Evolutionary conservation across 35 echinoderm and acorn worm species (phyloP).

Genomic region (Amphiura filiformis): DNA sequence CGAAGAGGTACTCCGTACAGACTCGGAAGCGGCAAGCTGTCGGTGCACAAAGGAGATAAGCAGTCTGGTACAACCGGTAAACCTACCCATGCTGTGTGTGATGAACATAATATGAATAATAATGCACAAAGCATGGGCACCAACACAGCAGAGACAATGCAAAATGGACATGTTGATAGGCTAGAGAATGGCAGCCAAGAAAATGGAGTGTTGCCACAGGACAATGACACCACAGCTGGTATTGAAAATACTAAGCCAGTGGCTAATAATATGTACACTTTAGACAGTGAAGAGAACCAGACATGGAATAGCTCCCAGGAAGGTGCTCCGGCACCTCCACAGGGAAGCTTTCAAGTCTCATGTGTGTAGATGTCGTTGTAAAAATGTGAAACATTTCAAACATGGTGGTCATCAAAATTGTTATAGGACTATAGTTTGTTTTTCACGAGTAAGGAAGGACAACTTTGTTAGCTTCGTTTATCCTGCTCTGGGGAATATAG

Average conservation of each 20-base stretch:
- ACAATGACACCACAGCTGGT: no score
- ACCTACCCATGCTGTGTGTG: background rate
- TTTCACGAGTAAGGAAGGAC: no score
- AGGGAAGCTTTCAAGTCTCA: background rate
- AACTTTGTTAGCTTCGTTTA: no score
- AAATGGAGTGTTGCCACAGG: background rate
- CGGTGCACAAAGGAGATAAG: constrained; percentile 32
- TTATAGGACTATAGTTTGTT: no score
- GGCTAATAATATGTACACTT: background rate
- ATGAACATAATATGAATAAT: constrained; percentile 33
- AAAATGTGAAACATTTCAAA: no score
- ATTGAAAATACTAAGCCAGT: background rate
- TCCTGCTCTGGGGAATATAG: no score
- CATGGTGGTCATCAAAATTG: no score
- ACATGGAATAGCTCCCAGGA: background rate
- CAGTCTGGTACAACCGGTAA: background rate
- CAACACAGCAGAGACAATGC: background rate
- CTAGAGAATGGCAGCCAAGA: background rate
- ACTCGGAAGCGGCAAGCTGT: constrained; percentile 37
- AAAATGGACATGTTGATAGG: background rate
- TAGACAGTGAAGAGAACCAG: background rate
- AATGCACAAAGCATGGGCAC: constrained; percentile 3
- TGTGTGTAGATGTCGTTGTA: background rate
- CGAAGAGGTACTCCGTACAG: constrained; percentile 46
- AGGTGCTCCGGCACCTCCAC: background rate